These are phyloP conservation scores for Pollicipes pollicipes DNA, from an alignment of 1,140 invertebrate species.

Conservation along the genomic window DNA sequence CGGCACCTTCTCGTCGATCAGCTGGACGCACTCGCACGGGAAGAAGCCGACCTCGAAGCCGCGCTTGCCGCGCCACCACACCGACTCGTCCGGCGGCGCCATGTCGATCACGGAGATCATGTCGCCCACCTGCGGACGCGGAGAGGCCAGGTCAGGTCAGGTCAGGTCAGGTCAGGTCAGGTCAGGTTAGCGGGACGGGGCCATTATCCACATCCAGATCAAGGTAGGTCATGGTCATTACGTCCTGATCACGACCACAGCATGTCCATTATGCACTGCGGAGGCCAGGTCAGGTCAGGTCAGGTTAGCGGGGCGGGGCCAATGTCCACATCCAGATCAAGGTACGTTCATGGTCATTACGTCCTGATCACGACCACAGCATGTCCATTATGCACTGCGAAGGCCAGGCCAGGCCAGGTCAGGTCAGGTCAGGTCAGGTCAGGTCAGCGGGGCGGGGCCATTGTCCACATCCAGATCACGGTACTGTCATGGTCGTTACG, in stretches of 20 bases:
- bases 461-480: background rate
- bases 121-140: conserved; percentile 64
- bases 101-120: conserved; percentile 98
- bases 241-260: too few relatives aligned
- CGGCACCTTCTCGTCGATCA: conserved; percentile 76
- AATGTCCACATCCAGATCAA: too few relatives aligned
- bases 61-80: conserved; percentile 92
- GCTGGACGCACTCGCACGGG: conserved; percentile 85
- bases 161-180: background rate
- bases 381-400: too few relatives aligned
- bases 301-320: too few relatives aligned
- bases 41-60: conserved; percentile 94
- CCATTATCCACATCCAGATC: background rate
- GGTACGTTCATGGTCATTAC: too few relatives aligned
- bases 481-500: too few relatives aligned
- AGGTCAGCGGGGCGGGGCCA: too few relatives aligned
- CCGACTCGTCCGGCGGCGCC: conserved; percentile 75
- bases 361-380: too few relatives aligned
- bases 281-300: too few relatives aligned
- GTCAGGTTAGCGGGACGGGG: background rate
- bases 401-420: background rate
- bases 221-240: too few relatives aligned
- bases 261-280: too few relatives aligned
- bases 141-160: too few relatives aligned
- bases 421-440: background rate